Base-by-base conservation (phyloP, 2,888 invertebrate genomes). In the Aphodius granarius region DNA sequence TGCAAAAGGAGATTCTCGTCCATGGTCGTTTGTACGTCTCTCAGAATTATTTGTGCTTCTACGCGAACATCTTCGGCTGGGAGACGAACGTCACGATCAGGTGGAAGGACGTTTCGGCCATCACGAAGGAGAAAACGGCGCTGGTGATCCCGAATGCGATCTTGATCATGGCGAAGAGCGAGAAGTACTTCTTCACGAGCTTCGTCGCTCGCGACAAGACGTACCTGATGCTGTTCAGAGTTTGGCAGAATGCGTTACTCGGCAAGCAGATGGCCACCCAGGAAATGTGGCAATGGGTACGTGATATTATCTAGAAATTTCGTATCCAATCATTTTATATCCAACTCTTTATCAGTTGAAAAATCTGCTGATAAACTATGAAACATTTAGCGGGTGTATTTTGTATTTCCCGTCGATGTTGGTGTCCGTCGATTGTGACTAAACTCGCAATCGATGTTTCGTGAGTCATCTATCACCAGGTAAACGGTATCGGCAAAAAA, bases 61-160 rank as follows among this genome's bases (percentile, higher is more conserved):
- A 98, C 89, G 97, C 98, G 19, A 98, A 97, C 88, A 98, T 99
- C 85, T 97, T 99, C 87, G 93, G 96, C 83, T 98, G 97, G 97
- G 97, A 98, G 88, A 98, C 97, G 5, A 91, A 91, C 85, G 90
- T 97, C 78, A 92, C 92, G 73, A 90, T 98, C 73, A 92, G 93
- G 81, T 96, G 96, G 93, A 95, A 94, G 85, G 97, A 98, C 83
- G 95, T 99, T 77, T 94, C 95, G 5, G 92, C 95, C 72, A 95
- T 99, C 86, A 97, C 97, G 65, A 98, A 98, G 89, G 97, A 97
- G 87, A 96, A 96, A 89, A 97, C 97, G 0, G 95, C 94, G 16
- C 90, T 95, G 86, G 96, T 99, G 78, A 98, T 99, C 85, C 98
- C 98, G 75, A 99, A 99, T 89, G 98, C 99, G 75, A 95, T 99